Percentiles rank a stretch among this genome's conserved stretches.
These are phyloP conservation scores for Scylla paramamosain DNA, from an alignment of 1,140 invertebrate genomes.

Conservation along the genomic window DNA sequence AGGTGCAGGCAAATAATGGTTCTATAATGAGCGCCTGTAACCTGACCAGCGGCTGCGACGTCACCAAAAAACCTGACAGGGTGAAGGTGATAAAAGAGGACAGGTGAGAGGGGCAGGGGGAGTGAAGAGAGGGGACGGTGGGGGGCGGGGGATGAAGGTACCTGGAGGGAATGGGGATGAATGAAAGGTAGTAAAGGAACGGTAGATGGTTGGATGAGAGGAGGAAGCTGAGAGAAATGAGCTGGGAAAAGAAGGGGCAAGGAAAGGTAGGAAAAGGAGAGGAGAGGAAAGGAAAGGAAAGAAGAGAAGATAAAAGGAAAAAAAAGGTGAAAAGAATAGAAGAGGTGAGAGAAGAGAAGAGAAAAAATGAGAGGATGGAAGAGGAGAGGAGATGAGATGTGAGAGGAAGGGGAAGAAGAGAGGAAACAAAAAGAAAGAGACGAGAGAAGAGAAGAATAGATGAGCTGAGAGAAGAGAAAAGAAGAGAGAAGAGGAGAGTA, in stretches of 20 bases:
- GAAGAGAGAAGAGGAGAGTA: too few relatives aligned
- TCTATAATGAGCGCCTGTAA: background rate
- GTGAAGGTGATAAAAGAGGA: background rate
- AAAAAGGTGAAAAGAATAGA: too few relatives aligned
- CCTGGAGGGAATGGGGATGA: background rate
- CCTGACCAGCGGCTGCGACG: background rate
- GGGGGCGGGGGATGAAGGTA: background rate
- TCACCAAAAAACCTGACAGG: background rate
- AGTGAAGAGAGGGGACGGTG: background rate
- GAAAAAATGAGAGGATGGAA: too few relatives aligned
- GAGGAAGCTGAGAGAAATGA: background rate
- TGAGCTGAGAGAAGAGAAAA: too few relatives aligned
- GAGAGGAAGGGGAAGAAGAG: too few relatives aligned
- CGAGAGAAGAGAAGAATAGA: too few relatives aligned
- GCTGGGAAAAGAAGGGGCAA: background rate
- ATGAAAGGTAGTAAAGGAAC: background rate
- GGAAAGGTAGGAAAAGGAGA: background rate
- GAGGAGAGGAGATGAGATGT: too few relatives aligned
- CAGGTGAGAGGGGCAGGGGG: background rate
- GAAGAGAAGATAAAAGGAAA: too few relatives aligned
- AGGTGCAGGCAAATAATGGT: too few relatives aligned
- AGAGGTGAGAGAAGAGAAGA: too few relatives aligned
- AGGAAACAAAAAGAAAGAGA: too few relatives aligned
- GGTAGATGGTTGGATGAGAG: background rate
- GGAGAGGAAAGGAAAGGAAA: too few relatives aligned